Percentiles rank a stretch among this genome's conserved stretches.
These are phyloP conservation scores for Linnaemya vulpina DNA, from an alignment of 2,888 invertebrate species.

Conservation along the genomic window DNA sequence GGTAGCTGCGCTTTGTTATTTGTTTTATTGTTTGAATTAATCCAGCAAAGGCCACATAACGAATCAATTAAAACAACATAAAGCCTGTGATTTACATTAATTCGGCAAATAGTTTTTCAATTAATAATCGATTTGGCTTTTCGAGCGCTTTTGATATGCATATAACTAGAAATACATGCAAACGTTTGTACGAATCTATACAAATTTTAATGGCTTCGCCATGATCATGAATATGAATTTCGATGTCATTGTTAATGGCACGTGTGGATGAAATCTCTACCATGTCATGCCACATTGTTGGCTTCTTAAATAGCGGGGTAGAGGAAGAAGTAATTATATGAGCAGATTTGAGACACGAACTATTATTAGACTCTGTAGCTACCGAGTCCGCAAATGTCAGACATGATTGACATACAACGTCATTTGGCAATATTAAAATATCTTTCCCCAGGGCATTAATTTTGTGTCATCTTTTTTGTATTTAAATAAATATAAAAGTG, in stretches of 20 bases:
- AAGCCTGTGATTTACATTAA: not conserved
- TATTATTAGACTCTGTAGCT: no score
- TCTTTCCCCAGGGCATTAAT: no score
- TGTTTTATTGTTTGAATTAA: constrained; percentile 6
- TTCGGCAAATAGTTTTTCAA: not conserved
- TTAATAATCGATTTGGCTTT: not conserved
- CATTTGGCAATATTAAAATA: no score
- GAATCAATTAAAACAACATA: not conserved
- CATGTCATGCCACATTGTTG: not conserved
- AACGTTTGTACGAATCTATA: not conserved
- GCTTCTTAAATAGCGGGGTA: not conserved
- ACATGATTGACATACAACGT: no score
- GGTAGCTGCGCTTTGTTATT: not conserved
- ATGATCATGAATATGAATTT: not conserved
- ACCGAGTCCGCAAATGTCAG: no score
- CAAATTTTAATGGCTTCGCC: not conserved
- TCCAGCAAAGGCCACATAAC: not conserved
- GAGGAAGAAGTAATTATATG: no score
- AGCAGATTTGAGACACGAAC: no score
- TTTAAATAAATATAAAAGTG: no score
- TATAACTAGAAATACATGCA: no score
- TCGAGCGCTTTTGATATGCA: not conserved
- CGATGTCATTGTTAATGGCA: not conserved
- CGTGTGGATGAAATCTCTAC: not conserved
- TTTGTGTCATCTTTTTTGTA: no score